These are phyloP conservation scores for Montipora foliosa DNA, from an alignment of 64 coral and sea anemone genomes.

Conservation along the genomic window DNA sequence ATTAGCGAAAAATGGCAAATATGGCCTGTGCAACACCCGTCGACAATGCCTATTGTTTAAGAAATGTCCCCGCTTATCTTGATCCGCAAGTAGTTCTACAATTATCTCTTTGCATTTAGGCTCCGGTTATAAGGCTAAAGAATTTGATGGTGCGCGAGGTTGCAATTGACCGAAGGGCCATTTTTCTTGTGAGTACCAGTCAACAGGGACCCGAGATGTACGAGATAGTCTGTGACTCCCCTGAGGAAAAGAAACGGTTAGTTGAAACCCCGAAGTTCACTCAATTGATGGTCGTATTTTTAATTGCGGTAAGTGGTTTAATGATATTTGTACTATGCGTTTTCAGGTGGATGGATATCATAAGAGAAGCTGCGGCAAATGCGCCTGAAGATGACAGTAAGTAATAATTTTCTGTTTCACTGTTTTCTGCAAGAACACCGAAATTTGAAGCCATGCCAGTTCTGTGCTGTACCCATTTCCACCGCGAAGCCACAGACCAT, in stretches of 20 bases:
- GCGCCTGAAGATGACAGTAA: slow-evolving; percentile 85
- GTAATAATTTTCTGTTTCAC: not conserved
- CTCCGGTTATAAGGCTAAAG: slow-evolving; percentile 84
- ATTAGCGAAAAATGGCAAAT: not conserved
- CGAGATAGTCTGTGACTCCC: slow-evolving; percentile 86
- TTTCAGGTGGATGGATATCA: slow-evolving; percentile 85
- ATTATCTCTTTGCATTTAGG: slow-evolving; percentile 40
- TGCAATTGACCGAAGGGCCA: slow-evolving; percentile 82
- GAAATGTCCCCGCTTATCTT: not conserved
- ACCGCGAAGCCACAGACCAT: not conserved
- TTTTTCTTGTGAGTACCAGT: slow-evolving; percentile 90
- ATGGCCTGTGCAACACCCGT: too few relatives aligned
- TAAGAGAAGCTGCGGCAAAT: slow-evolving; percentile 67
- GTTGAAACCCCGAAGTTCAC: not conserved
- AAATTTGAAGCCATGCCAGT: too few relatives aligned
- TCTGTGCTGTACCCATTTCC: too few relatives aligned
- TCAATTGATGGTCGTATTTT: not conserved
- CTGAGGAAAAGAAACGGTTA: slow-evolving; percentile 75
- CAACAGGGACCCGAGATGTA: slow-evolving; percentile 87
- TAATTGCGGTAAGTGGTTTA: not conserved
- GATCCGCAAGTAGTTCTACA: not conserved
- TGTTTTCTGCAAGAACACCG: too few relatives aligned
- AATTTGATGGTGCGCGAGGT: slow-evolving; percentile 91
- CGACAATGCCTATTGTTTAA: too few relatives aligned
- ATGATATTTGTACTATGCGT: not conserved